A percentile compares a stretch with the other conserved stretches of the same genome.
Evolutionary conservation across 2,888 invertebrate species (phyloP).

Genomic region (Limenitis arthemis): DNA sequence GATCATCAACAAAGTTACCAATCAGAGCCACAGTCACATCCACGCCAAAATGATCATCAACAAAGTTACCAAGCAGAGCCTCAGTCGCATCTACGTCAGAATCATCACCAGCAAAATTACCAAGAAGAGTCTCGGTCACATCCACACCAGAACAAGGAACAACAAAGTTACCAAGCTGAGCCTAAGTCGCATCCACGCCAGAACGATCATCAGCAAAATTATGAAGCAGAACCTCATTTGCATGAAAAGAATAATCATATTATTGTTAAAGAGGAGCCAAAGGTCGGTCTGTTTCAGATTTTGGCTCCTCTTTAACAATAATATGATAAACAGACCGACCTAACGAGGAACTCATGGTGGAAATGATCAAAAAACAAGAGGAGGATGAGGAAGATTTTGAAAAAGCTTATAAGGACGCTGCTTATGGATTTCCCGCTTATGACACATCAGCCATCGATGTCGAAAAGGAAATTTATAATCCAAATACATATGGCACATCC

Average conservation of each 20-base stretch:
- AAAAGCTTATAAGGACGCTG: constrained; percentile 57
- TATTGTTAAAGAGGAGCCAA: constrained; percentile 48
- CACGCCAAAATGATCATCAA: background rate
- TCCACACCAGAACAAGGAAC: background rate
- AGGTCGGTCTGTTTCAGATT: too few relatives aligned
- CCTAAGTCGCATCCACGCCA: constrained; percentile 30
- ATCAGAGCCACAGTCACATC: background rate
- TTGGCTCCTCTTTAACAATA: constrained; percentile 48
- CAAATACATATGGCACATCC: constrained; percentile 44
- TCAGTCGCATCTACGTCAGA: constrained; percentile 14
- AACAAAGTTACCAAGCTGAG: constrained; percentile 25
- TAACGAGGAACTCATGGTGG: constrained; percentile 42
- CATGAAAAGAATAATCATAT: constrained; percentile 53
- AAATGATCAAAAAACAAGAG: constrained; percentile 46
- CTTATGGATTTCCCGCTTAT: constrained; percentile 57
- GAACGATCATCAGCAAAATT: constrained; percentile 24
- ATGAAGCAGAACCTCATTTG: constrained; percentile 33
- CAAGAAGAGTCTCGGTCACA: constrained; percentile 32
- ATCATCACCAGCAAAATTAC: constrained; percentile 24
- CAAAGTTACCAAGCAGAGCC: background rate
- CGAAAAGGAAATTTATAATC: constrained; percentile 54
- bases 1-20: too few relatives aligned
- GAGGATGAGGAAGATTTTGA: constrained; percentile 64
- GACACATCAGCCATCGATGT: constrained; percentile 36
- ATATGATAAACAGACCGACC: constrained; percentile 44